phyloP scores from a whole-genome alignment of 2,113 vertebrate genomes.

The Callionymus lyra region DNA sequence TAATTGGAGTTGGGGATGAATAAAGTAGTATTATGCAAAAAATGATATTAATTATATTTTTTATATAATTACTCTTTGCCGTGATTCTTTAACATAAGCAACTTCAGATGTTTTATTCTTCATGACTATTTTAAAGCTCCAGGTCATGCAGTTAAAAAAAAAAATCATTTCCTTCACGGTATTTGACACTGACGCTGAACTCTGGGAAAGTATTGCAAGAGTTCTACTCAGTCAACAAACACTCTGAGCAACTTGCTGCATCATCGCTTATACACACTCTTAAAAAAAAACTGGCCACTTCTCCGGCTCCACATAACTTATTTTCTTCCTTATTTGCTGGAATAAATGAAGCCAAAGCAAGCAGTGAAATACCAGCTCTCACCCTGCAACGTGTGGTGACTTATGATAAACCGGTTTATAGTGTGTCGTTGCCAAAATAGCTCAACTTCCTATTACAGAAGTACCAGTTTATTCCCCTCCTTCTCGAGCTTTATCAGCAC shows the following conservation, averaged over 20 bases:
- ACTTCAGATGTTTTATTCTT: too few species aligned
- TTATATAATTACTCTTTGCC: too few species aligned
- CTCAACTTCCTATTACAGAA: slow-evolving; percentile 16
- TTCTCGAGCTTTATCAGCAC: slow-evolving; percentile 52
- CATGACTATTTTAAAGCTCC: too few species aligned
- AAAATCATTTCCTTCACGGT: too few species aligned
- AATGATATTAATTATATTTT: too few species aligned
- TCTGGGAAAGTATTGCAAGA: too few species aligned
- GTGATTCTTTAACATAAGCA: too few species aligned
- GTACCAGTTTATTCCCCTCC: slow-evolving; percentile 13
- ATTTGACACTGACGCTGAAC: too few species aligned
- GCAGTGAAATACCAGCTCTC: slow-evolving; percentile 16
- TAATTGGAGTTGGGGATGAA: too few species aligned
- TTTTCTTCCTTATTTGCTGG: slow-evolving; percentile 12
- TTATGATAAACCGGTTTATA: slow-evolving; percentile 35
- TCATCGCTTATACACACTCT: slow-evolving; percentile 46
- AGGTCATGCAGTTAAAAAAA: too few species aligned
- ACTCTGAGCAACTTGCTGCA: slow-evolving; percentile 31
- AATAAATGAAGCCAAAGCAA: slow-evolving; percentile 22
- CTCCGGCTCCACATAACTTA: slow-evolving; percentile 5
- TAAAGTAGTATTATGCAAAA: too few species aligned
- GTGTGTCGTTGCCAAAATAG: slow-evolving; percentile 2
- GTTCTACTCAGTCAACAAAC: too few species aligned
- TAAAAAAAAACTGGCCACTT: slow-evolving; percentile 34
- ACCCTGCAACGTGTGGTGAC: slow-evolving; percentile 33